Evolutionary conservation across 2,113 vertebrate genomes (phyloP).

Genomic region (Mirounga angustirostris): DNA sequence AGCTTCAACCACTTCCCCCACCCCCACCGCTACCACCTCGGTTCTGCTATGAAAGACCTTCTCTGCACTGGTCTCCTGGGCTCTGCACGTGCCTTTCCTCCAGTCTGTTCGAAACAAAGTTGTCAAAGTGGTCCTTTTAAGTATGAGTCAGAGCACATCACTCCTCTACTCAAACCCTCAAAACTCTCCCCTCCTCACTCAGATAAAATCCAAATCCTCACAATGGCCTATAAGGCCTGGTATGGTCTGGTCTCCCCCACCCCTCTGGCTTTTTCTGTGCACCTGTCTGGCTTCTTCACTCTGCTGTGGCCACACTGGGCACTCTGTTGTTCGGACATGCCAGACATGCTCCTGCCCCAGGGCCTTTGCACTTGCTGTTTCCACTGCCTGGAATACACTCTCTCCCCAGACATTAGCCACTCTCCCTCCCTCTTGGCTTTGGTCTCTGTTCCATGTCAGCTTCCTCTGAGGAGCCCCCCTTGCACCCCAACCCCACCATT

Average conservation of each 20-base stretch:
- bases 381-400: background rate
- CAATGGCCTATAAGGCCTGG: fast-evolving
- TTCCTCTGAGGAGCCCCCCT: background rate
- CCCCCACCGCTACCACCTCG: fast-evolving
- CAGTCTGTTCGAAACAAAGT: background rate
- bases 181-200: background rate
- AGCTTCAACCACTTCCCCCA: background rate
- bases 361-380: background rate
- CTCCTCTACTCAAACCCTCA: background rate
- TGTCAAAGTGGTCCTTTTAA: background rate
- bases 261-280: background rate
- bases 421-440: background rate
- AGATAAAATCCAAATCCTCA: background rate
- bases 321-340: background rate
- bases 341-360: background rate
- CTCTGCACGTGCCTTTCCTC: background rate
- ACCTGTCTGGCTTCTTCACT: background rate
- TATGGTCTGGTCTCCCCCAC: background rate
- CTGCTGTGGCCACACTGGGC: background rate
- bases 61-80: background rate
- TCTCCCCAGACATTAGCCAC: too few species aligned
- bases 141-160: background rate
- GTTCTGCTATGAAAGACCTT: background rate
- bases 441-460: background rate
- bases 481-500: fast-evolving